These are phyloP conservation scores for Clarias batrachus DNA, from an alignment of 2,113 vertebrate genomes.

Conservation along the genomic window DNA sequence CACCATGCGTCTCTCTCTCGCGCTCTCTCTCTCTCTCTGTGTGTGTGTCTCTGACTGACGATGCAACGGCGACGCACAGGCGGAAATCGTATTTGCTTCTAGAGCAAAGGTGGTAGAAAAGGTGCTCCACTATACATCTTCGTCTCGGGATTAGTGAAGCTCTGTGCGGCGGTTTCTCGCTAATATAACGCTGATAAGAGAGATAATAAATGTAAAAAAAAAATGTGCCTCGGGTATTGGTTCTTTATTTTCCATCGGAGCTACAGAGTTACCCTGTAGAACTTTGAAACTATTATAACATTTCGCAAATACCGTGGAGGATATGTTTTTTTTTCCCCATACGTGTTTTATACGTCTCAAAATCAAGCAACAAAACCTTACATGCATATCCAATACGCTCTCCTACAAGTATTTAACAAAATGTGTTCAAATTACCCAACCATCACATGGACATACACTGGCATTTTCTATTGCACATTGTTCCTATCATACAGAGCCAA, in stretches of 20 bases:
- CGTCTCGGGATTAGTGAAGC: not conserved
- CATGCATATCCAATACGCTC: not conserved
- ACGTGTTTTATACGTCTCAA: not conserved
- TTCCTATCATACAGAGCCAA: not conserved
- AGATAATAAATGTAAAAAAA: not conserved
- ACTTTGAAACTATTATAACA: not conserved
- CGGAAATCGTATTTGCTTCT: constrained; percentile 44
- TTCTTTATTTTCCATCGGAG: not conserved
- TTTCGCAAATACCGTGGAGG: not conserved
- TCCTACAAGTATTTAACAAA: not conserved
- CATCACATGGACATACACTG: not conserved
- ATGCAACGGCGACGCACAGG: not conserved
- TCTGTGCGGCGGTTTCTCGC: not conserved
- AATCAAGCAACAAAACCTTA: not conserved
- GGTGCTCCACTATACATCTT: constrained; percentile 15
- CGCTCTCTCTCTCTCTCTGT: not conserved
- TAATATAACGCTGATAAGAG: not conserved
- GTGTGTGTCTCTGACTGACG: constrained; percentile 12
- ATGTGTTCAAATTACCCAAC: not conserved
- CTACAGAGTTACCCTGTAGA: not conserved
- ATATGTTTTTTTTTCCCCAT: not conserved
- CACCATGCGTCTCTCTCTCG: constrained; percentile 2
- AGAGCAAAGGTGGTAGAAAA: constrained; percentile 39
- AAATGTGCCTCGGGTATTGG: too few species aligned
- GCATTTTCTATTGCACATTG: not conserved